Evolutionary conservation across 2,113 vertebrate genomes (phyloP), one percentile per base, ranked within the genome.

Genomic region (Dipodomys stephensi): DNA sequence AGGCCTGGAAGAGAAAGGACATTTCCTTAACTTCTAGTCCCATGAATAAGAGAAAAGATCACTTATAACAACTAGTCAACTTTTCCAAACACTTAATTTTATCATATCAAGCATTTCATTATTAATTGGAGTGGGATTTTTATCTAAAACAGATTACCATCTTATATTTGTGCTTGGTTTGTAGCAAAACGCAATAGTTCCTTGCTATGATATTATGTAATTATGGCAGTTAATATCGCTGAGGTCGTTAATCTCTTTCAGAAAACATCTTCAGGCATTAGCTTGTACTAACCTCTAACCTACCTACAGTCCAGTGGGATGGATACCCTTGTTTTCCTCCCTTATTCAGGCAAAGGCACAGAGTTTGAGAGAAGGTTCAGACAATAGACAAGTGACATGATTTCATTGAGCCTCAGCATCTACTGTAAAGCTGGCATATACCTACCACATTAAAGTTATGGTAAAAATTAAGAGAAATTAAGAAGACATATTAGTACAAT

Each of bases 1-100:
- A 87, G 5, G 9, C 68, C 95, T 95, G 88, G 7, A 92, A 83
- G 30, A 93, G 68, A 84, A 76, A 83, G 44, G 72, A 49, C 4
- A 11, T 11, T 22, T 32, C 28, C 25, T 69, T 77, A 35, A 23
- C 68, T 15, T 28, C 16, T 22, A 6, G 64, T 30, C 22, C 49
- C 83, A 49, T 25, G 23, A 30, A 39, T 4, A 7, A 4, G 7
- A 32, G 32, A 1, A 35, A 65, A 32, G 39, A 28, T 0, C 30
- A 32, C 22, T 3, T 1, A 7, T 27, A 64, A 22, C 65, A 64
- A 4, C 32, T 23, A 10, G 74, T 11, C 18, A 28, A 87, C 53
- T 30, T 28, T 28, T 13, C 30, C 46, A 44, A 3, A 2, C 35
- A 39, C 3, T 39, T 3, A 1, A n/a, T 25, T 79, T 91, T 67